Evolutionary conservation across 2,888 invertebrate species (phyloP), one percentile per base, ranked within the genome.

Genomic region (Molorchus minor): DNA sequence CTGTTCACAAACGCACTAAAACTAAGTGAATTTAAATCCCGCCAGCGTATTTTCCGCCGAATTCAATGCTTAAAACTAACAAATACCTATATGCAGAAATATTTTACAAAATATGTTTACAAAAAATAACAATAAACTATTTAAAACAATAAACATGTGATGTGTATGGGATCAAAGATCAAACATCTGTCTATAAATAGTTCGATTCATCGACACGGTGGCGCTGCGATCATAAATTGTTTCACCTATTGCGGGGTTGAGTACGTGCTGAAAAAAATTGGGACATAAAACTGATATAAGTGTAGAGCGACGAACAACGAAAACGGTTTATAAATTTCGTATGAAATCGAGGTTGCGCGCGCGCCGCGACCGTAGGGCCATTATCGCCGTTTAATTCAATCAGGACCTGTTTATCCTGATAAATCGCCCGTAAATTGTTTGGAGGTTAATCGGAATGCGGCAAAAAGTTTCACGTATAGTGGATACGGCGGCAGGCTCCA

Each of bases 351-450:
- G n/a, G n/a, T n/a, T n/a, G n/a, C n/a, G 65, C 65, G 64, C 59
- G 63, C 61, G 62, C 68, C 65, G 67, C 62, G 64, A 67, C 65
- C 65, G n/a, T n/a, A 61, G 57, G 53, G 64, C 75, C 70, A 77
- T 78, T 78, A 78, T 77, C 76, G 75, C 76, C 72, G 72, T 77
- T 77, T 78, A 77, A 78, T 78, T 78, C 78, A 77, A 78, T 78
- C 77, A 77, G 74, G 73, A 73, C 71, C 72, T 73, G 74, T 75
- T 76, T 76, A 77, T 77, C 77, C 73, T 73, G 76, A 77, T 77
- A 77, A 77, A 77, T 77, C 73, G 77, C 69, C 76, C 71, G 77
- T 78, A 77, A 77, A 77, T 77, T 77, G 78, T 77, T 77, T 76
- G 69, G 77, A 73, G 74, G 74, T 73, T 70, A 73, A 72, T 67